Conservation (phyloP, 2,888 invertebrate species). For the Chrysomela aeneicollis region DNA sequence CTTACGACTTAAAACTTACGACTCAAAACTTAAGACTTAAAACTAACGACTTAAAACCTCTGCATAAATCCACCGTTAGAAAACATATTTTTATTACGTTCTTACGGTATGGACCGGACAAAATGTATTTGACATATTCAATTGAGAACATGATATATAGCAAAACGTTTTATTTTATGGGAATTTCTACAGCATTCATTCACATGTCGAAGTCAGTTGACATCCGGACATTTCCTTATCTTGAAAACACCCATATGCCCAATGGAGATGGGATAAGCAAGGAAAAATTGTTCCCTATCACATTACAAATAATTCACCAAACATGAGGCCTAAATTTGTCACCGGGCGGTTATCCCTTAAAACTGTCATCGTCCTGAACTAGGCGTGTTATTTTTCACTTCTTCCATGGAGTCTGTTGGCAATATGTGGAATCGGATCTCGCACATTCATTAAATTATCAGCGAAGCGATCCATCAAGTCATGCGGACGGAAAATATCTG, state of each 20-base stretch:
- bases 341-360: slow-evolving; percentile 29
- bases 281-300: background rate
- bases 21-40: too few relatives aligned
- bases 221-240: background rate
- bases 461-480: slow-evolving; percentile 18
- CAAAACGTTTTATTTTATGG: too few relatives aligned
- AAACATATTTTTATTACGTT: too few relatives aligned
- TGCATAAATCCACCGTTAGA: too few relatives aligned
- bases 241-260: background rate
- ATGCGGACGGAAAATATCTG: background rate
- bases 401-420: slow-evolving; percentile 22
- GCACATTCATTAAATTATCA: slow-evolving; percentile 31
- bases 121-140: too few relatives aligned
- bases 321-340: slow-evolving; percentile 18
- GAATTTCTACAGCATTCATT: too few relatives aligned
- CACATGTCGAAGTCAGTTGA: too few relatives aligned
- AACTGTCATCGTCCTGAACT: slow-evolving; percentile 22
- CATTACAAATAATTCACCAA: slow-evolving; percentile 18
- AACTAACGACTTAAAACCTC: too few relatives aligned
- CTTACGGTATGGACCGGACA: too few relatives aligned
- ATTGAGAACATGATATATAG: too few relatives aligned
- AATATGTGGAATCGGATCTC: slow-evolving; percentile 31
- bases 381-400: slow-evolving; percentile 17
- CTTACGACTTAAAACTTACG: too few relatives aligned
- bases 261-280: background rate